Evolutionary conservation across 2,888 invertebrate species (phyloP), one percentile per base, ranked within the genome.

Genomic region (Pelosia muscerda): DNA sequence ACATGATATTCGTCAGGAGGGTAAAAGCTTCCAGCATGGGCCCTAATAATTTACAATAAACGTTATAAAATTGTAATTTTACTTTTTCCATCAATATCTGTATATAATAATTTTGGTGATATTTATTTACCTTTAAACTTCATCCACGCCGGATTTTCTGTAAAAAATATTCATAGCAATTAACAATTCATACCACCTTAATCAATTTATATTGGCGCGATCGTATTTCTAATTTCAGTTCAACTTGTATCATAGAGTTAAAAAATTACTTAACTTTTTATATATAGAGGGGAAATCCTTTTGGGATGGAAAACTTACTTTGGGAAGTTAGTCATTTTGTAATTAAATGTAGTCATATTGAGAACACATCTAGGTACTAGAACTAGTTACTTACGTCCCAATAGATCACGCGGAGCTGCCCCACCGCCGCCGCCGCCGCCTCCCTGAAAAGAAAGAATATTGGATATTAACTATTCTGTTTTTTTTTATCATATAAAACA

Each of bases 21-120:
- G 80, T 81, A 70, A 94, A 93, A 0, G 89, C 91, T 73, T 90
- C 87, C 54, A 85, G 71, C 91, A 90, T 92, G 58, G 88, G 87
- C 31, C 91, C 94, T 93, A 56, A 25, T 49, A 15, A 55, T 26
- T 55, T 5, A 23, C 11, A 26, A 55, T 25, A 54, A 54, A 54
- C 5, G 0, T 54, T 13, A 23, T 11, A 54, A 54, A 23, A 54
- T 54, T 11, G 23, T 4, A 54, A 10, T 54, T 22, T 10, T 53
- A 53, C 22, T 53, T 11, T 22, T n/a, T 11, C 1, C 54, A 54
- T n/a, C 23, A 11, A 13, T 26, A 6, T n/a, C 3, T 49, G n/a
- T n/a, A n/a, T 49, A 8, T n/a, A 13, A n/a, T 9, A 25, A 19
- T 62, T 28, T 25, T 9, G 22, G 63, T 34, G 54, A 66, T 2